Conservation (phyloP, 2,888 invertebrate genomes). For the Hoplodrina blanda region DNA sequence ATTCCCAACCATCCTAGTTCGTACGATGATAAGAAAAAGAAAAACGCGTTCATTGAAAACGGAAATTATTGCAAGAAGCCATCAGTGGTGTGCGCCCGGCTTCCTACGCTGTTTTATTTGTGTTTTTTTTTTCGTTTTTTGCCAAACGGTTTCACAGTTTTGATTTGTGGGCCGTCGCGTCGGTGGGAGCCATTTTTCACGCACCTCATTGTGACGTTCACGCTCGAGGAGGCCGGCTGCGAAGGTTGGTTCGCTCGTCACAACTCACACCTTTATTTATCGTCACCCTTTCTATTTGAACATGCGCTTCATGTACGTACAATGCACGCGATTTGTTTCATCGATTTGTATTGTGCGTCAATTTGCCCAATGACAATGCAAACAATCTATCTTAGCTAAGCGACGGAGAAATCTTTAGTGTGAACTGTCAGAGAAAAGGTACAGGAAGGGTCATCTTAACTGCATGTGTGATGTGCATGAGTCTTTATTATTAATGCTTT, state of each 20-base stretch:
- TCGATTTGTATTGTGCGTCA: slow-evolving; percentile 29
- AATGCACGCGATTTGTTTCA: slow-evolving; percentile 60
- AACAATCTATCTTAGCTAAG: not conserved
- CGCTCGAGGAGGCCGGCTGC: slow-evolving; percentile 73
- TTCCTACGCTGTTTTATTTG: slow-evolving; percentile 77
- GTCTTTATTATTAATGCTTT: not conserved
- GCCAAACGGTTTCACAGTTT: slow-evolving; percentile 79
- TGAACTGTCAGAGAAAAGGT: not conserved
- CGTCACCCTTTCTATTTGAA: slow-evolving; percentile 66
- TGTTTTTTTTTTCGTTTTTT: slow-evolving; percentile 74
- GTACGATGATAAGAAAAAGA: slow-evolving; percentile 90
- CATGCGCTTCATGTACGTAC: slow-evolving; percentile 66
- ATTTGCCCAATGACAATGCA: slow-evolving; percentile 1
- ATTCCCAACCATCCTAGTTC: slow-evolving; percentile 90
- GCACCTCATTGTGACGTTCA: slow-evolving; percentile 82
- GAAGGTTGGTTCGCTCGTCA: slow-evolving; percentile 74
- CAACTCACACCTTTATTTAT: slow-evolving; percentile 76
- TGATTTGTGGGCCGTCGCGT: slow-evolving; percentile 84
- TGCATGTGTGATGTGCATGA: slow-evolving; percentile 5
- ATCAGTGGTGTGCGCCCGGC: slow-evolving; percentile 87
- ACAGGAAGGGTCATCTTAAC: not conserved
- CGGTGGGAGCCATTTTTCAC: slow-evolving; percentile 82
- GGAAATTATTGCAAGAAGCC: slow-evolving; percentile 91
- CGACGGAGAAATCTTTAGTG: not conserved
- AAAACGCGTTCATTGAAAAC: slow-evolving; percentile 89